Conservation (phyloP, 2,797 vertebrate genomes). For the Pangasius mekongensis region DNA sequence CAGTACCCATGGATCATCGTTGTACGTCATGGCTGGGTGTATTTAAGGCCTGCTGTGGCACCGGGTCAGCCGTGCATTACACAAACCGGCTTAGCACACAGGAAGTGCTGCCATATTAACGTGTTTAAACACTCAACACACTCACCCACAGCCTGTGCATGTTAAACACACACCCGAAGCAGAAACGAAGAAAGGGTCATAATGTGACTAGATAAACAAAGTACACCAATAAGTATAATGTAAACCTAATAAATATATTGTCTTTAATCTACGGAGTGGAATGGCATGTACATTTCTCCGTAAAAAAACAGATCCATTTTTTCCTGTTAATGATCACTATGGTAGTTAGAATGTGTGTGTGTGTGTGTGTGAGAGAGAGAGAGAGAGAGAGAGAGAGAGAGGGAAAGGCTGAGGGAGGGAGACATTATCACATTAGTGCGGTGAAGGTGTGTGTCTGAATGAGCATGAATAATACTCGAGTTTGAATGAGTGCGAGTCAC, state of each 20-base stretch:
- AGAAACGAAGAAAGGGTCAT: not conserved
- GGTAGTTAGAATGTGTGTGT: not conserved
- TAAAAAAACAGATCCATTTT: not conserved
- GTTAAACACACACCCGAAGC: constrained; percentile 5
- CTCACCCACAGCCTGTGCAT: constrained; percentile 1
- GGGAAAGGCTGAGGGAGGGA: not conserved
- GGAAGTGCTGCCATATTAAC: constrained; percentile 72
- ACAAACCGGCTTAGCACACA: constrained; percentile 79
- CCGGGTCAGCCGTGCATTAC: constrained; percentile 73
- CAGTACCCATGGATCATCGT: constrained; percentile 6
- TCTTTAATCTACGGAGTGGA: not conserved
- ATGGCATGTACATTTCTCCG: not conserved
- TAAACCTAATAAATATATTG: not conserved
- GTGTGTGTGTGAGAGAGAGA: not conserved
- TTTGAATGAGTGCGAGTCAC: constrained; percentile 12
- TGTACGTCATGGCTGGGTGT: constrained; percentile 59
- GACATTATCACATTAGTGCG: not conserved
- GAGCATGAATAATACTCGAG: constrained; percentile 15
- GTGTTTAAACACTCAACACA: constrained; percentile 54
- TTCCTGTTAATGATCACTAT: not conserved
- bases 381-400: not conserved
- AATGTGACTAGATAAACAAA: not conserved
- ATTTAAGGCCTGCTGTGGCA: constrained; percentile 39
- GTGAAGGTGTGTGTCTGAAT: constrained; percentile 4
- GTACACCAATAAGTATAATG: not conserved